phyloP scores from a whole-genome alignment of 2,797 vertebrate species.

The Hippocampus kuda region DNA sequence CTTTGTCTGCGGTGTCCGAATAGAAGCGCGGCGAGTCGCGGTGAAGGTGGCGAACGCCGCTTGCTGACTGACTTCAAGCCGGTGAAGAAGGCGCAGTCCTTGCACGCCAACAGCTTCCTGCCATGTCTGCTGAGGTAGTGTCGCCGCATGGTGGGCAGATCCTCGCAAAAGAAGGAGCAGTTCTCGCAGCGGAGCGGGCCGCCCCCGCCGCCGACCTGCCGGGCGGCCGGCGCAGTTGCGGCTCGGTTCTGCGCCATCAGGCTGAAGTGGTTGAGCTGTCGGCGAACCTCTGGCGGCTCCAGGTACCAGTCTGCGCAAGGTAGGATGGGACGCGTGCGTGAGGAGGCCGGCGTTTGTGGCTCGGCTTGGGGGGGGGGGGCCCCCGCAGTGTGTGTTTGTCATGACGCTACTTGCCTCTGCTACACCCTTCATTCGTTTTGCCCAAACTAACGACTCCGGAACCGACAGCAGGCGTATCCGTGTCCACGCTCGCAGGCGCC shows the following conservation, averaged over 20 bases:
- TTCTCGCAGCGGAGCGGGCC: conserved; percentile 79
- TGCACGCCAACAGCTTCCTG: conserved; percentile 83
- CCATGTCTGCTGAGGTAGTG: conserved; percentile 84
- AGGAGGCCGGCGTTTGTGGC: not conserved
- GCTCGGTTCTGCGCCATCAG: conserved; percentile 66
- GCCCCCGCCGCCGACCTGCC: conserved; percentile 33
- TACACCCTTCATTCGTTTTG: not conserved
- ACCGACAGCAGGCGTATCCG: conserved; percentile 45
- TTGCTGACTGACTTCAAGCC: conserved; percentile 72
- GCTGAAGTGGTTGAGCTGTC: conserved; percentile 81
- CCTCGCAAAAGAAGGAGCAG: conserved; percentile 80
- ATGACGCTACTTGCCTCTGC: not conserved
- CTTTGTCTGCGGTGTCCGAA: too few species aligned
- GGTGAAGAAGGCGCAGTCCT: conserved; percentile 84
- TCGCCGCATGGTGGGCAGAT: conserved; percentile 79
- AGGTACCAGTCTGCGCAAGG: conserved; percentile 50
- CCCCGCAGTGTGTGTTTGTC: too few species aligned
- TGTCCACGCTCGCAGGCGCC: conserved; percentile 58
- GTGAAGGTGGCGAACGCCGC: too few species aligned
- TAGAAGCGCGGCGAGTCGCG: too few species aligned
- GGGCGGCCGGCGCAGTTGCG: conserved; percentile 32
- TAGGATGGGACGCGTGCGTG: not conserved
- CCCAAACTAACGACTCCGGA: not conserved
- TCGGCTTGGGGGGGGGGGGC: too few species aligned
- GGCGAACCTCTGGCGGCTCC: conserved; percentile 83